Evolutionary conservation across 2,113 vertebrate genomes (phyloP).

Genomic region (Rhegmatorhina hoffmannsi): DNA sequence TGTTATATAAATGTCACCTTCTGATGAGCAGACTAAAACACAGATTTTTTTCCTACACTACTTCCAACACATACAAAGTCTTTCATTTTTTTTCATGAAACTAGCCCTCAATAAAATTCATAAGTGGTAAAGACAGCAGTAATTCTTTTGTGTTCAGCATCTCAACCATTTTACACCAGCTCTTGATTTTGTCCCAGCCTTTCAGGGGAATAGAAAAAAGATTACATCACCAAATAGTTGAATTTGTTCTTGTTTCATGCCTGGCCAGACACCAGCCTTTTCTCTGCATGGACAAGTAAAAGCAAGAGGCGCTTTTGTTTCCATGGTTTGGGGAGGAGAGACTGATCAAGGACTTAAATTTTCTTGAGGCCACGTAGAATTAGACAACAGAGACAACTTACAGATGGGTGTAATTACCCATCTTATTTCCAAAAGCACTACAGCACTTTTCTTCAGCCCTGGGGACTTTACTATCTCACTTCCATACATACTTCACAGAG

Average conservation of each 20-base stretch:
- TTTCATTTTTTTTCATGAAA: not conserved
- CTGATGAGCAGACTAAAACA: not conserved
- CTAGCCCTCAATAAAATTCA: not conserved
- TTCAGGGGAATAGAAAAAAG: not conserved
- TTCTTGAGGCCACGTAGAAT: not conserved
- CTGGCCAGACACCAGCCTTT: not conserved
- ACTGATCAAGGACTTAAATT: not conserved
- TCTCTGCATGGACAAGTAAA: not conserved
- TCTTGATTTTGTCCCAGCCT: not conserved
- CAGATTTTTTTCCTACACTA: not conserved
- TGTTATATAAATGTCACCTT: slow-evolving; percentile 37
- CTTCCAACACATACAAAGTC: not conserved
- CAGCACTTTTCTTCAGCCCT: not conserved
- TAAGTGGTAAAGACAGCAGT: not conserved
- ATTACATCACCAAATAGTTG: not conserved
- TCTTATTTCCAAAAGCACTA: not conserved
- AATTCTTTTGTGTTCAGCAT: not conserved
- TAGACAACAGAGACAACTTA: not conserved
- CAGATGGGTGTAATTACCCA: not conserved
- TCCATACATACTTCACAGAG: not conserved
- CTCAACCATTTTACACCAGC: not conserved
- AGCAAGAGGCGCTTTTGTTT: not conserved
- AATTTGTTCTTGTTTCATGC: not conserved
- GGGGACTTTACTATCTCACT: not conserved
- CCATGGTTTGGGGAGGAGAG: not conserved